A percentile compares a stretch with the other conserved stretches of the same genome.
These are phyloP conservation scores for Drosophila mayaguana DNA, from an alignment of 2,888 invertebrate genomes.

Conservation along the genomic window DNA sequence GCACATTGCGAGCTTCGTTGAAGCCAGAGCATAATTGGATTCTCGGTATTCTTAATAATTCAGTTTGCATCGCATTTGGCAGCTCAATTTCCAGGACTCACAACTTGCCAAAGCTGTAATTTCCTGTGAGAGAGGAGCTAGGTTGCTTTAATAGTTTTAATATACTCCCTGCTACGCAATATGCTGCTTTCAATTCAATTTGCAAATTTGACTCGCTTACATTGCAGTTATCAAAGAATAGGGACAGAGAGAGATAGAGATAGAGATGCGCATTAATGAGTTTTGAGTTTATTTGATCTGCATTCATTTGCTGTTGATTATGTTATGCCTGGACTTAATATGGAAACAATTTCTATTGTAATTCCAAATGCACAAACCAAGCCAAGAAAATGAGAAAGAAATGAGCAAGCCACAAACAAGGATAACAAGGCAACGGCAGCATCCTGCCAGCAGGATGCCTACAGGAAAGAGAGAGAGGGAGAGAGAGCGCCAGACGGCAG, in stretches of 20 bases:
- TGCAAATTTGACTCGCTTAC: constrained; percentile 9
- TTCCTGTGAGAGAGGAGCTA: constrained; percentile 7
- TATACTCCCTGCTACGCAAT: neutral
- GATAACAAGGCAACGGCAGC: constrained; percentile 13
- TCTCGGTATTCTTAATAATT: neutral
- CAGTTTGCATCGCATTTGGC: neutral
- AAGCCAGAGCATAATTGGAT: neutral
- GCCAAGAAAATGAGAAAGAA: constrained; percentile 10
- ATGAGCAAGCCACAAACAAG: constrained; percentile 23
- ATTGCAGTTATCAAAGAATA: neutral
- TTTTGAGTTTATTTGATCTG: neutral
- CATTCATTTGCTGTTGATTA: neutral
- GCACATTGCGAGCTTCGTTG: neutral
- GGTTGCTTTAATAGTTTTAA: constrained; percentile 4
- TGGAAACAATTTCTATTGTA: constrained; percentile 5
- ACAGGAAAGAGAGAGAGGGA: neutral
- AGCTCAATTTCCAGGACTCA: constrained; percentile 1
- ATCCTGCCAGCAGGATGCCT: neutral
- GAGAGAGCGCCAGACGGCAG: neutral
- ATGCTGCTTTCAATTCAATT: constrained; percentile 14
- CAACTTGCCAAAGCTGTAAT: constrained; percentile 11
- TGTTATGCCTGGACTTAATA: neutral
- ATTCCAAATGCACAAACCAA: constrained; percentile 2
- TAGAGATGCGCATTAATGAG: neutral
- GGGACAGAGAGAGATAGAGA: neutral